Percentiles rank a stretch among this genome's conserved stretches.
phyloP scores from a whole-genome alignment of 2,888 invertebrate genomes.

The Tenthredo scrophulariae region DNA sequence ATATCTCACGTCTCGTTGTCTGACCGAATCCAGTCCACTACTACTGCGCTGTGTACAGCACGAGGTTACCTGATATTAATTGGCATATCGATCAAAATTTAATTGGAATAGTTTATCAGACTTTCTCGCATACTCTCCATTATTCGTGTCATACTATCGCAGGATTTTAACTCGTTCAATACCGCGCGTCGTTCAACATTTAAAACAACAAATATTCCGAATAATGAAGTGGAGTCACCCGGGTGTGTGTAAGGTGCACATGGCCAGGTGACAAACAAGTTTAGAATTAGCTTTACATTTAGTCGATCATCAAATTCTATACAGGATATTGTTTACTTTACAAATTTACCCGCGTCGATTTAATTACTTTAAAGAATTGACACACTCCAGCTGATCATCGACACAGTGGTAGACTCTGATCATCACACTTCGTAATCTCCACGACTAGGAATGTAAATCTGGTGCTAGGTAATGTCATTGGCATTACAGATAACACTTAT shows the following conservation, averaged over 20 bases:
- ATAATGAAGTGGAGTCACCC: not conserved
- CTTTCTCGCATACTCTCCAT: slow-evolving; percentile 5
- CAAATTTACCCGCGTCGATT: not conserved
- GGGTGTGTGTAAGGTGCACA: not conserved
- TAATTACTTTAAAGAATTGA: not conserved
- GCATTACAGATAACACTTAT: slow-evolving; percentile 14
- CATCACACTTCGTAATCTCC: not conserved
- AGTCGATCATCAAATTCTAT: not conserved
- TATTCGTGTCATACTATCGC: slow-evolving; percentile 10
- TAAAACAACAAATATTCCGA: not conserved
- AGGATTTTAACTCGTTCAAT: not conserved
- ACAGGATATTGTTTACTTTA: not conserved
- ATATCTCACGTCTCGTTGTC: slow-evolving; percentile 11
- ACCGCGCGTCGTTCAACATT: not conserved
- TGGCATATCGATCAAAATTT: slow-evolving; percentile 40
- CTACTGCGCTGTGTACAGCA: not conserved
- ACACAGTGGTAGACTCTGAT: not conserved
- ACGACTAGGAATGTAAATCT: not conserved
- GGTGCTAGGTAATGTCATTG: not conserved
- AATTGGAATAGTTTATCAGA: slow-evolving; percentile 41
- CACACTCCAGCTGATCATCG: not conserved
- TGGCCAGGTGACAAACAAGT: not conserved
- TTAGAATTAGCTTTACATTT: not conserved
- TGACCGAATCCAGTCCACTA: slow-evolving; percentile 37
- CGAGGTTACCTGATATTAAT: slow-evolving; percentile 1